Conservation (phyloP, 1,140 invertebrate species). For the Vollenhovia emeryi region DNA sequence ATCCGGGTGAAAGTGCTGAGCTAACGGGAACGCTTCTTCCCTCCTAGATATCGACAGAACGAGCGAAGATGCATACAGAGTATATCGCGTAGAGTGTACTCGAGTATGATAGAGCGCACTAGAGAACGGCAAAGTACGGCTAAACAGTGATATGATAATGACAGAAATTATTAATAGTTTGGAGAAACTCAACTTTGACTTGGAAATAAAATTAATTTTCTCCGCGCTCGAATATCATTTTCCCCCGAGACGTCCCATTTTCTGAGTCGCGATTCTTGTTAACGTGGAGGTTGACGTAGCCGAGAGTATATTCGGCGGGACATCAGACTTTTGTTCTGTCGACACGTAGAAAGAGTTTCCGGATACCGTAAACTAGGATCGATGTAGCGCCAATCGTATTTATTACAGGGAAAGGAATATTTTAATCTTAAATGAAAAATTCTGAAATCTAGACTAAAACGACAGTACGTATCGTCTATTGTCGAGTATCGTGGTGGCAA, state of each 20-base stretch:
- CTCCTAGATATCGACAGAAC: constrained; percentile 61
- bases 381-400: too few species aligned
- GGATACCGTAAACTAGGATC: too few species aligned
- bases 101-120: not conserved
- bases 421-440: too few species aligned
- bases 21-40: constrained; percentile 71
- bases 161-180: not conserved
- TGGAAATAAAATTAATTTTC: not conserved
- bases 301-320: not conserved
- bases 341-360: too few species aligned
- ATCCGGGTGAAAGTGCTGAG: constrained; percentile 73
- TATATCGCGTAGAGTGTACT: not conserved
- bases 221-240: not conserved
- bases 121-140: not conserved
- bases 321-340: too few species aligned
- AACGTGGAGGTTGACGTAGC: not conserved
- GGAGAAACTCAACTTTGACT: not conserved
- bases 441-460: too few species aligned
- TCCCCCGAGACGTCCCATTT: not conserved
- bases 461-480: too few species aligned
- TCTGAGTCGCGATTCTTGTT: not conserved
- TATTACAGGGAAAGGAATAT: too few species aligned
- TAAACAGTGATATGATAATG: not conserved
- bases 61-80: constrained; percentile 15
- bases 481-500: too few species aligned